Conservation (phyloP, 2,797 vertebrate genomes). For the Rhadinocentrus ornatus region DNA sequence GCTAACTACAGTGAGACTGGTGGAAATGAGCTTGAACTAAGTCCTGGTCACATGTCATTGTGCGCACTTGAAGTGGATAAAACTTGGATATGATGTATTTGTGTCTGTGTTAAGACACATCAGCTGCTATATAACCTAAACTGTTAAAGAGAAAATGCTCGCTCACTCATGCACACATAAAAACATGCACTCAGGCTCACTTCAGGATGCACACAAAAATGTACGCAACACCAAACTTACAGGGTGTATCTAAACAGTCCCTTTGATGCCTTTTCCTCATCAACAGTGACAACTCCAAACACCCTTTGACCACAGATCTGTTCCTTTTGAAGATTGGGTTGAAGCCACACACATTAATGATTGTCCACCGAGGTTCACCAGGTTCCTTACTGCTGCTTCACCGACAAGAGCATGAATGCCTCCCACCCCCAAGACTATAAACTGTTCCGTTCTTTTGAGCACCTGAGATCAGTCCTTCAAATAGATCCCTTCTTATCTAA, state of each 20-base stretch:
- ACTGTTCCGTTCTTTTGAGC: conserved; percentile 35
- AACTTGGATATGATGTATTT: conserved; percentile 43
- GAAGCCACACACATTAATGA: conserved; percentile 57
- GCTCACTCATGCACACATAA: conserved; percentile 31
- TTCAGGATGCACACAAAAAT: conserved; percentile 52
- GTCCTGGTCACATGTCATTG: conserved; percentile 57
- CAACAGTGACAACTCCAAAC: conserved; percentile 26
- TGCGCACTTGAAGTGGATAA: conserved; percentile 44
- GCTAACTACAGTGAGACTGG: conserved; percentile 35
- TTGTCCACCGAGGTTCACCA: conserved; percentile 51
- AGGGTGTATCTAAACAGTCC: conserved; percentile 53
- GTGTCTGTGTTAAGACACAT: conserved; percentile 62
- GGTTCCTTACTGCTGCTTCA: conserved; percentile 71
- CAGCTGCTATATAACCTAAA: conserved; percentile 74
- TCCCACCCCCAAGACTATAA: conserved; percentile 26
- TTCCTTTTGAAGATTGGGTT: conserved; percentile 21
- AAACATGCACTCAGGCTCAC: conserved; percentile 55
- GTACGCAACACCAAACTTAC: conserved; percentile 44
- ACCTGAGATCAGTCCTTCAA: conserved; percentile 39
- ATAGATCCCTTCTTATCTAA: conserved; percentile 32
- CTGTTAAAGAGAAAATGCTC: conserved; percentile 62
- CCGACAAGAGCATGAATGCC: conserved; percentile 80
- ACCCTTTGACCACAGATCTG: conserved; percentile 31
- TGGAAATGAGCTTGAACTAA: conserved; percentile 36
- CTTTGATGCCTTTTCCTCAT: conserved; percentile 53